Base-by-base conservation (phyloP, 2,888 invertebrate species). In the Nasonovia ribisnigri region DNA sequence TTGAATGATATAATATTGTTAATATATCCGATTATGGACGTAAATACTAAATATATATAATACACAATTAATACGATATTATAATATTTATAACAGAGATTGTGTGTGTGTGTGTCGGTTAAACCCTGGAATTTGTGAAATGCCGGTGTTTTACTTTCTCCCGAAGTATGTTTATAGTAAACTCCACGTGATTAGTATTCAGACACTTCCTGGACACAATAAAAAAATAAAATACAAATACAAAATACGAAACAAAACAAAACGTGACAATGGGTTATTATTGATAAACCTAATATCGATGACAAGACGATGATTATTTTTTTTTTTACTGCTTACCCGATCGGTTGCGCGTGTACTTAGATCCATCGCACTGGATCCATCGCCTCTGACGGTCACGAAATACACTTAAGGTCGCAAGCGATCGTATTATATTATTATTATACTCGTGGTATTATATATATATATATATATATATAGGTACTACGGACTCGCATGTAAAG, bases 101-200 rank as follows among this genome's bases (percentile, higher is more conserved):
- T 67, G 77, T 36, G 36, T 87, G 20, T 36, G 51, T 11, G 87
- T 88, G 67, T 88, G 67, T 92, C 10, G 43, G 92, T 88, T 84
- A 67, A 90, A 90, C 84, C 90, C 48, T 90, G 90, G 93, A 93
- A 93, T 93, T 93, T 93, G 86, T 93, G 93, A 93, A 86, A 93
- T 93, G 90, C 43, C 90, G 67, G 90, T 86, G 60, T 90, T 93
- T 93, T 93, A 93, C 93, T 93, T 93, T 93, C 93, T 93, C 93
- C 90, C 67, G 51, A 93, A 90, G 90, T 93, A 93, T 93, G 93
- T 77, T 36, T 77, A 77, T 77, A 77, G 36, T 89, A 90, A 57
- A 90, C 90, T 84, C 92, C 92, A n/a, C 88, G 48, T 57, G 90
- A 90, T 90, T 93, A 84, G 93, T 93, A 93, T 90, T 90, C 93